phyloP scores from a whole-genome alignment of 2,888 invertebrate species.

The Tachina lurida region DNA sequence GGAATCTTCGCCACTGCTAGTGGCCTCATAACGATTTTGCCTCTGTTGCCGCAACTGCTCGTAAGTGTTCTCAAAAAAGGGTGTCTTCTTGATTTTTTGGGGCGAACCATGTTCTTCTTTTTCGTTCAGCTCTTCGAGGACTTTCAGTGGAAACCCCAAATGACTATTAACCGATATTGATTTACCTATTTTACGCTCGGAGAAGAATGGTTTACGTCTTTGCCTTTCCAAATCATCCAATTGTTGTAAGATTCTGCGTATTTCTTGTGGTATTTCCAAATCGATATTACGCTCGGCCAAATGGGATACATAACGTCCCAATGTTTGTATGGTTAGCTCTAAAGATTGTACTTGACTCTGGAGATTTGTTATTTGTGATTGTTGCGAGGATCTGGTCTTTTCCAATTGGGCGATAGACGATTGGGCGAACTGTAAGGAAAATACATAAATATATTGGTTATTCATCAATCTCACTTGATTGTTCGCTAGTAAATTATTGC shows the following conservation, averaged over 20 bases:
- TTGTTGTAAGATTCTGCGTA: conserved; percentile 89
- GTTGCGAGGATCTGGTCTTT: conserved; percentile 86
- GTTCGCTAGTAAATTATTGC: too few relatives aligned
- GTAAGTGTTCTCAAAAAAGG: conserved; percentile 88
- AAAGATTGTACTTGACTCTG: conserved; percentile 89
- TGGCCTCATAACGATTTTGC: conserved; percentile 79
- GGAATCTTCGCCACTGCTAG: conserved; percentile 80
- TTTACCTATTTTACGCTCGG: conserved; percentile 82
- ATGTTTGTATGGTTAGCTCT: conserved; percentile 88
- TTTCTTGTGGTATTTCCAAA: conserved; percentile 88
- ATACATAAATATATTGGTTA: not conserved
- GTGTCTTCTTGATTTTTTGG: conserved; percentile 83
- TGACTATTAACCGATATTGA: conserved; percentile 83
- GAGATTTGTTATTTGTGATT: conserved; percentile 85
- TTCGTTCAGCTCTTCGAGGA: conserved; percentile 83
- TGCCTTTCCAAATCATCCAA: conserved; percentile 83
- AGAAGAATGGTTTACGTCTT: conserved; percentile 80
- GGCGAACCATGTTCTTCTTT: conserved; percentile 83
- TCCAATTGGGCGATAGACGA: conserved; percentile 85
- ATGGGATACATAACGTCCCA: conserved; percentile 89
- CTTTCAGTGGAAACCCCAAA: conserved; percentile 82
- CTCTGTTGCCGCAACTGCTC: conserved; percentile 87
- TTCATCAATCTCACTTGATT: not conserved
- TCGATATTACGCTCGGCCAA: conserved; percentile 87
- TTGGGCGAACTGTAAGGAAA: conserved; percentile 79